Conservation (phyloP, 2,113 vertebrate species). For the Mesembrinibis cayennensis region DNA sequence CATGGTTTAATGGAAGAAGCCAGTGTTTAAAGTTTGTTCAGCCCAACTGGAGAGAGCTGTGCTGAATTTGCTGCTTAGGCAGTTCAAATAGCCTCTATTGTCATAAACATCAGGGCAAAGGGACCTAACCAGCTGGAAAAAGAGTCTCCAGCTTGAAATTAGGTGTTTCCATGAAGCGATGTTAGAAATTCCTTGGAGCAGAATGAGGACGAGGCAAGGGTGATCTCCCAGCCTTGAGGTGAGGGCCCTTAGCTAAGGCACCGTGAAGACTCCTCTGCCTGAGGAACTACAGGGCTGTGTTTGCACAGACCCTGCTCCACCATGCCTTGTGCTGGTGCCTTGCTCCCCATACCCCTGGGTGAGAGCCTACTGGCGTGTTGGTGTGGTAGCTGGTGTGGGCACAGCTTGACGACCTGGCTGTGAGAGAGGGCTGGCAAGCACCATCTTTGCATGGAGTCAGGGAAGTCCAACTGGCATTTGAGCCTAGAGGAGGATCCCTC, state of each 20-base stretch:
- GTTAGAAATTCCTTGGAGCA: background rate
- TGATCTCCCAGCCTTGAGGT: accelerated
- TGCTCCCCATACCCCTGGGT: background rate
- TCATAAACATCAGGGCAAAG: background rate
- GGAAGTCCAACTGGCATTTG: background rate
- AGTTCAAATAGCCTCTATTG: background rate
- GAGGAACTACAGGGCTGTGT: background rate
- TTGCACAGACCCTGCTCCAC: background rate
- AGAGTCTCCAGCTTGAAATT: background rate
- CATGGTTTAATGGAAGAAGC: background rate
- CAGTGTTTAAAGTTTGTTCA: background rate
- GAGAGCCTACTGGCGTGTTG: accelerated
- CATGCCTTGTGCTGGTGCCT: accelerated
- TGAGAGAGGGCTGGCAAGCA: background rate
- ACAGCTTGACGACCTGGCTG: background rate
- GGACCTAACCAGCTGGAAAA: background rate
- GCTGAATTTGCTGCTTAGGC: background rate
- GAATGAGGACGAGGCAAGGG: background rate
- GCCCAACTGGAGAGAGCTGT: background rate
- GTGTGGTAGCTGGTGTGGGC: too few species aligned
- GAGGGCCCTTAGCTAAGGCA: background rate
- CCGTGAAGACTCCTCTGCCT: background rate
- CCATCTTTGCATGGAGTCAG: background rate
- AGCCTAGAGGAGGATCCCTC: background rate
- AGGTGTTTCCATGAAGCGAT: background rate